Base-by-base conservation (phyloP, 2,797 vertebrate genomes). In the Clamator glandarius region DNA sequence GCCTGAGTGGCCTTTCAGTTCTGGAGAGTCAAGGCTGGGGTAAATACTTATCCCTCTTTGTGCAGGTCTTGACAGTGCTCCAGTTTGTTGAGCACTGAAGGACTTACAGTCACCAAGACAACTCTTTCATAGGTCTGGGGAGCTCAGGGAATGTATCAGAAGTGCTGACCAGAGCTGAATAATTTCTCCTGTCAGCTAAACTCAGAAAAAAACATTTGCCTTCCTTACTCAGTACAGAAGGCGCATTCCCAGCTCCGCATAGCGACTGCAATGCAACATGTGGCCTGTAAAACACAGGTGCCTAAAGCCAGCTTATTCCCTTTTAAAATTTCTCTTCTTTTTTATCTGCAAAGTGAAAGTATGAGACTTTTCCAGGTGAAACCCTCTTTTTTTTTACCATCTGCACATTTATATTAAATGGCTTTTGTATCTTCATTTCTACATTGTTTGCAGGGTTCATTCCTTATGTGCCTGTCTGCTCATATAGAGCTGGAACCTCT, bases 371-470 rank as follows among this genome's bases (percentile, higher is more conserved):
- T 77, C 9, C 11, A 29, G 21, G 21, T 52, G 14, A 68, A 72
- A 79, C 69, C 39, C 2, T 12, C n/a, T n/a, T 21, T 7, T 42
- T 87, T 51, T 39, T 39, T 6, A 64, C 5, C 18, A 79, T 12
- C 15, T 88, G 13, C 0, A 0, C 6, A 16, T 13, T 59, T 51
- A 29, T 11, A 68, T 33, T 72, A 36, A 67, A 76, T 59, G 1
- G 29, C 7, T 72, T 8, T 66, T 26, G 3, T 23, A 20, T 46
- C 24, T 79, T 51, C 23, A 28, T 41, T 78, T 10, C 28, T 28
- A n/a, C 2, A 3, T 24, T 63, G 7, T 39, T 59, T 75, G 26
- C 29, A 76, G 42, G 42, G 42, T 44, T 44, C 42, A 44, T 44
- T 44, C 42, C 8, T 44, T 44, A 44, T 58, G 4, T 76, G 35